Base-by-base conservation (phyloP, 2,888 invertebrate genomes). In the Platycnemis pennipes region DNA sequence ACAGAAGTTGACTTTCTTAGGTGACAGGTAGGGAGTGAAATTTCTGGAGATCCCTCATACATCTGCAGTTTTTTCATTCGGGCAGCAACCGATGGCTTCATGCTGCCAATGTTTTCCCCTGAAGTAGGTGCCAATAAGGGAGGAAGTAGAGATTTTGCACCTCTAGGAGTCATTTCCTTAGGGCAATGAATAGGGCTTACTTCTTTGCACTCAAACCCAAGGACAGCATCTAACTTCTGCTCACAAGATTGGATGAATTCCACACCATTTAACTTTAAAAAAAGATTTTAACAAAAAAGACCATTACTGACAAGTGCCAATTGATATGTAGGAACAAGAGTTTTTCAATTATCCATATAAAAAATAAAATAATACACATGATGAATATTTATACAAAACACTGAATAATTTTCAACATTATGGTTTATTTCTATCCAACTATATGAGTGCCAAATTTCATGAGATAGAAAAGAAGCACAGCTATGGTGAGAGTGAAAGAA, bases 21-120 rank as follows among this genome's bases (percentile, higher is more conserved):
- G 44, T 91, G 91, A n/a, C 63, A 63, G 1, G 44, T 45, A 16
- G 91, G 63, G 44, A 91, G 91, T 26, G 91, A 13, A n/a, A 63
- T 63, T 69, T 91, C 91, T 22, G 44, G 37, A 1, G n/a, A 56
- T 56, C 91, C 91, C 45, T 91, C 91, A 44, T 63, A 63, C 91
- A 91, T 91, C 44, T 91, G 91, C n/a, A 91, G n/a, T 91, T 91
- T 91, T 69, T 91, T 91, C 91, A 91, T 91, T 63, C 91, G 63
- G 2, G 91, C 69, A 63, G 91, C 91, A 1, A 91, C 63, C n/a
- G 91, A 91, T 42, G 91, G 91, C 22, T 13, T 91, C 0, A 91
- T 45, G 37, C 13, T 8, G 0, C 77, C 37, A 37, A 77, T 37
- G 16, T 37, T 77, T 37, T 77, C 77, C n/a, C 3, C 11, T 37